Evolutionary conservation across 2,888 invertebrate species (phyloP).

Genomic region (Tetragonisca angustula): DNA sequence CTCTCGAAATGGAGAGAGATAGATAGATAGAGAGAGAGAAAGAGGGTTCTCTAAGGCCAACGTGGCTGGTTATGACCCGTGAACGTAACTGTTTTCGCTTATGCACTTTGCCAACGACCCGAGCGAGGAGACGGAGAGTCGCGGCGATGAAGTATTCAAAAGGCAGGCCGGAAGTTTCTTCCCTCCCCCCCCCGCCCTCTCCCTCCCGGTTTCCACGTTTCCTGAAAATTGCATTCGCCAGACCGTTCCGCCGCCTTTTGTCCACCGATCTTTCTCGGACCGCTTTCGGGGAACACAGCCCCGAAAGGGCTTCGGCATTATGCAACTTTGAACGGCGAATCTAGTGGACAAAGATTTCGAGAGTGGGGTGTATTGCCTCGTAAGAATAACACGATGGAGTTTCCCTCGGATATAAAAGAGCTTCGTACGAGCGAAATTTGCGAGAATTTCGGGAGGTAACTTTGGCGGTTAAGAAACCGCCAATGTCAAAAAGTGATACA

Average conservation of each 20-base stretch:
- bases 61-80: slow-evolving; percentile 36
- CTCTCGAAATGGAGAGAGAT: no score
- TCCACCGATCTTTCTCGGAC: not conserved
- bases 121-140: not conserved
- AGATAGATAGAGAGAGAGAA: no score
- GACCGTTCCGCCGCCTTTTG: not conserved
- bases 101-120: slow-evolving; percentile 8
- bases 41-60: not conserved
- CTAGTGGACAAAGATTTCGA: not conserved
- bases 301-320: not conserved
- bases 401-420: not conserved
- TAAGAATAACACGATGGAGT: not conserved
- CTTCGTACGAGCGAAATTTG: no score
- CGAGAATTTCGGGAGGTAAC: no score
- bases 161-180: slow-evolving; percentile 20
- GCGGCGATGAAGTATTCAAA: slow-evolving; percentile 39
- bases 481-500: not conserved
- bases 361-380: not conserved
- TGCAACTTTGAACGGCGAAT: not conserved
- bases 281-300: not conserved
- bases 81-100: slow-evolving; percentile 41
- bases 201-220: not conserved
- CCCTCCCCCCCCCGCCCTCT: not conserved
- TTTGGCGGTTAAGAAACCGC: not conserved
- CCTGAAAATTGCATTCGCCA: slow-evolving; percentile 21